Base-by-base conservation (phyloP, 2,113 vertebrate species). In the Alectura lathami region DNA sequence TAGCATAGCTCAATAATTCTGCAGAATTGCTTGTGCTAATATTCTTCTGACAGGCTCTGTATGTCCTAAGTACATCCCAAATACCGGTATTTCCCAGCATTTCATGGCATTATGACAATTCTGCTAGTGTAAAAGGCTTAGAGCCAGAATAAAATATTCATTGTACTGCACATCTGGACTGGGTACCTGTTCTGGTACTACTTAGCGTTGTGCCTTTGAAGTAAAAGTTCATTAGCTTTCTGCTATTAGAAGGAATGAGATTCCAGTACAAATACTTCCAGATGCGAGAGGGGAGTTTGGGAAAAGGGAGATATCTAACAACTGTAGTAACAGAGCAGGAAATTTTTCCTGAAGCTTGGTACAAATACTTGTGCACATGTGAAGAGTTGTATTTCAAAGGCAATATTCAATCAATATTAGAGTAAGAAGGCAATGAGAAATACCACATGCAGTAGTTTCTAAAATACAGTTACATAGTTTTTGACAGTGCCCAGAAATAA, bases 261-360 rank as follows among this genome's bases (percentile, higher is more conserved):
- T 27, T 77, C 27, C 45, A 51, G 13, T 42, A 27, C 12, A 70
- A 51, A 13, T 21, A 8, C 17, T 40, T 64, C 8, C 27, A 21
- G 9, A 24, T 59, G 12, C 66, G 8, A 43, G 27, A 53, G 59
- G 26, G 45, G 29, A 17, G 20, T 17, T 16, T 26, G 27, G 13
- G 45, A 29, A 67, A 66, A 16, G 23, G 26, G 42, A 89, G 32
- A 56, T 64, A n/a, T 59, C 23, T 47, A 42, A 21, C 30, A 38
- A 43, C 18, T 1, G 0, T 20, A 34, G 32, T 16, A 30, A 12
- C 21, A 51, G 48, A 43, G 15, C 0, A 3, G 20, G 13, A 81
- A 21, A 7, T 40, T 62, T 77, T 86, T 22, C 20, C 36, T 48
- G 34, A 59, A 47, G 27, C 23, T 73, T 69, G n/a, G 17, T n/a